Conservation (phyloP, 2,888 invertebrate genomes). For the Apantesis nais region DNA sequence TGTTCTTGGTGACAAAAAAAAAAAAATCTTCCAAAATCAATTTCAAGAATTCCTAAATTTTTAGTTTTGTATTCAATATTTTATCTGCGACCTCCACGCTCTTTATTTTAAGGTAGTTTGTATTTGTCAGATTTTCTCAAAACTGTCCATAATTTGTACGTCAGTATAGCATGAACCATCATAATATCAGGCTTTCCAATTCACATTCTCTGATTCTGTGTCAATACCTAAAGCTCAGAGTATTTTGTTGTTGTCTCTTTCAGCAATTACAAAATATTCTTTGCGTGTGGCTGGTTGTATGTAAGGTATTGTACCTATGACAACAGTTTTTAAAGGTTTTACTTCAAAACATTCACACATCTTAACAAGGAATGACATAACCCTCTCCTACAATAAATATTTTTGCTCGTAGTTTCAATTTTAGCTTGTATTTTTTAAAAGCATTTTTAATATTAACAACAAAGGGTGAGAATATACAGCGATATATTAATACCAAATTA, state of each 20-base stretch:
- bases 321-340: conserved; percentile 70
- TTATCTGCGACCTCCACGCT: conserved; percentile 36
- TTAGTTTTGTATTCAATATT: neutral
- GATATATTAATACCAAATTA: neutral
- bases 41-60: neutral
- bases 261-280: conserved; percentile 93
- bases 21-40: no score
- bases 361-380: conserved; percentile 77
- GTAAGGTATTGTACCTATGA: conserved; percentile 89
- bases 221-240: conserved; percentile 70
- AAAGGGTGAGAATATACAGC: neutral
- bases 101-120: conserved; percentile 18
- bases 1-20: neutral
- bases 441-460: conserved; percentile 31
- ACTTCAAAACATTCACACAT: conserved; percentile 78
- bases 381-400: conserved; percentile 49
- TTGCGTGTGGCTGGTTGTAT: conserved; percentile 94
- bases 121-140: conserved; percentile 15
- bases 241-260: conserved; percentile 87
- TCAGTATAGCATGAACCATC: conserved; percentile 43
- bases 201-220: conserved; percentile 39
- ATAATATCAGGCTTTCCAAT: conserved; percentile 27
- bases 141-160: conserved; percentile 20
- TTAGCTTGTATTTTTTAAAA: conserved; percentile 45
- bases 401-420: conserved; percentile 37